Evolutionary conservation across 2,888 invertebrate species (phyloP).

Genomic region (Drosophila acutilabella): DNA sequence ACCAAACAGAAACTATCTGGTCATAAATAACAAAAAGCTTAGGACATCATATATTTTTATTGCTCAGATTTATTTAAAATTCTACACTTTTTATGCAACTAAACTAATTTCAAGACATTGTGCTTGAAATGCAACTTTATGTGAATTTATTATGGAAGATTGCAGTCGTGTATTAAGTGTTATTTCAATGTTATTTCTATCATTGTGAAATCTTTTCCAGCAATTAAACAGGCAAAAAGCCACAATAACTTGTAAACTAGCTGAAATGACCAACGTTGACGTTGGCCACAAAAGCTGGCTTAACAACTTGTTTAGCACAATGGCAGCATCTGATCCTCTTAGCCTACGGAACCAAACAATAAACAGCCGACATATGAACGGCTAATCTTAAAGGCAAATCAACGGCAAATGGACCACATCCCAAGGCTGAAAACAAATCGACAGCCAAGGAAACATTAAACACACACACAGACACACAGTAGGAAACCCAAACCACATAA

Average conservation of each 20-base stretch:
- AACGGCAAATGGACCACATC: slow-evolving; percentile 67
- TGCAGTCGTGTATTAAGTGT: not conserved
- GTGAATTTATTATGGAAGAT: not conserved
- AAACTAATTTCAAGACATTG: not conserved
- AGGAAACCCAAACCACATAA: slow-evolving; percentile 42
- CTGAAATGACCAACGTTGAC: slow-evolving; percentile 33
- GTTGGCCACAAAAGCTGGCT: slow-evolving; percentile 41
- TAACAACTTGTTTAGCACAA: slow-evolving; percentile 54
- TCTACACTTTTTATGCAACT: not conserved
- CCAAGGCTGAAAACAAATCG: slow-evolving; percentile 48
- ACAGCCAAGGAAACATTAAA: slow-evolving; percentile 24
- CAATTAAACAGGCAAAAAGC: slow-evolving; percentile 40
- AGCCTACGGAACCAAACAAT: slow-evolving; percentile 40
- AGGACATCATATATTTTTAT: too few species aligned
- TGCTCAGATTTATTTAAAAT: not conserved
- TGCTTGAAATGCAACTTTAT: not conserved
- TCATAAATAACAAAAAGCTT: too few species aligned
- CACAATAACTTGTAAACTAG: slow-evolving; percentile 18
- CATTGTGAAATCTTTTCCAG: slow-evolving; percentile 31
- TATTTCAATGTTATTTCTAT: slow-evolving; percentile 4
- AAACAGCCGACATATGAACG: slow-evolving; percentile 60
- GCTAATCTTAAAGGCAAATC: slow-evolving; percentile 75
- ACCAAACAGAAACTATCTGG: too few species aligned
- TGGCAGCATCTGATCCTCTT: slow-evolving; percentile 44
- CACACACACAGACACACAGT: slow-evolving; percentile 13